These are phyloP conservation scores for Uria lomvia DNA, from an alignment of 2,113 vertebrate genomes.

Conservation along the genomic window DNA sequence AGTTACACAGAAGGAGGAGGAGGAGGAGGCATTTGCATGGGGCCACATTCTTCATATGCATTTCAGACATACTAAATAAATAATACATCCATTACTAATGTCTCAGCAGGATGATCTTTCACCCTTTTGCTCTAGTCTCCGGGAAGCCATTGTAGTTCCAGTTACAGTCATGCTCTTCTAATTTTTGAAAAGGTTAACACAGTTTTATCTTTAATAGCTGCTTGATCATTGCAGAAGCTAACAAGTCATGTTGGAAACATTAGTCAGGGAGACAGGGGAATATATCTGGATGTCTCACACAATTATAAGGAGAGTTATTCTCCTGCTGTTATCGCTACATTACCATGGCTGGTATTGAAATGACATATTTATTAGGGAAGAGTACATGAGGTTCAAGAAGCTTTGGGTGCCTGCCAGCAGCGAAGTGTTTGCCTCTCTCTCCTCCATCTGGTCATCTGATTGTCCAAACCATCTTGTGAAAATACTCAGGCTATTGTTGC, in stretches of 20 bases:
- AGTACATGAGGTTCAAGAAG: conserved; percentile 61
- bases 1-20: not conserved
- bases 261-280: conserved; percentile 61
- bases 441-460: conserved; percentile 43
- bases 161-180: conserved; percentile 59
- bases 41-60: conserved; percentile 41
- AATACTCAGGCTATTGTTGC: not conserved
- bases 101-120: conserved; percentile 57
- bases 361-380: conserved; percentile 61
- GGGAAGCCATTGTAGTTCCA: conserved; percentile 55
- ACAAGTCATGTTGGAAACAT: conserved; percentile 71
- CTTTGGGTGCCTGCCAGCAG: conserved; percentile 30
- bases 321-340: conserved; percentile 49
- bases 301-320: conserved; percentile 53
- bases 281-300: conserved; percentile 44
- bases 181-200: conserved; percentile 75
- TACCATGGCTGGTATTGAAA: conserved; percentile 52
- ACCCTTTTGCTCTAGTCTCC: conserved; percentile 38
- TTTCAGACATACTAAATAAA: conserved; percentile 63
- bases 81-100: conserved; percentile 52
- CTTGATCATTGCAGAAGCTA: conserved; percentile 72
- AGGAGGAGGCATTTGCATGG: conserved; percentile 4
- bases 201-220: conserved; percentile 71
- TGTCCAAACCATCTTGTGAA: conserved; percentile 2
- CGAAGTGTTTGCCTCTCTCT: not conserved